Evolutionary conservation across 1,140 invertebrate genomes (phyloP).

Genomic region (Choristoneura fumiferana): DNA sequence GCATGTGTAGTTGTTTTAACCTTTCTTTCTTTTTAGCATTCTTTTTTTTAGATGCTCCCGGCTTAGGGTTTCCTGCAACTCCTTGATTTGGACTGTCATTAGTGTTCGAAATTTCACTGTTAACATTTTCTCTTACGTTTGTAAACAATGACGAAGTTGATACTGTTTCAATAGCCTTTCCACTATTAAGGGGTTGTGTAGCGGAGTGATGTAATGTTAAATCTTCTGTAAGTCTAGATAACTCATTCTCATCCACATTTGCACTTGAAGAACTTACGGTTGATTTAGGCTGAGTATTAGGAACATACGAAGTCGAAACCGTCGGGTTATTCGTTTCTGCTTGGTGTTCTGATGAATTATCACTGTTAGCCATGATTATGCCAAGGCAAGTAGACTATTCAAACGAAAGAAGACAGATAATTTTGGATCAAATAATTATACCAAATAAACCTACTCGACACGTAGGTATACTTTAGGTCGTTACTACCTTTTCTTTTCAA

Average conservation of each 20-base stretch:
- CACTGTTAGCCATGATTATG: background rate
- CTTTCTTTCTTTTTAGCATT: slow-evolving; percentile 54
- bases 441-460: slow-evolving; percentile 10
- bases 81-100: slow-evolving; percentile 32
- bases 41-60: slow-evolving; percentile 41
- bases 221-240: background rate
- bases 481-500: slow-evolving; percentile 3
- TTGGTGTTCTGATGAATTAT: background rate
- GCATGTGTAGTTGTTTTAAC: slow-evolving; percentile 49
- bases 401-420: background rate
- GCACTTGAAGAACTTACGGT: background rate
- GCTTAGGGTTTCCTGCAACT: slow-evolving; percentile 25
- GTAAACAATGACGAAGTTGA: background rate
- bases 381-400: background rate
- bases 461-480: slow-evolving; percentile 6
- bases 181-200: background rate
- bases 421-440: slow-evolving; percentile 3
- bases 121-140: slow-evolving; percentile 6
- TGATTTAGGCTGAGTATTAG: background rate
- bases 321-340: background rate
- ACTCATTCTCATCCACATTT: background rate
- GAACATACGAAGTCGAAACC: background rate
- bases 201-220: background rate
- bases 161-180: background rate
- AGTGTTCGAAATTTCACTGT: slow-evolving; percentile 29